Evolutionary conservation across 2,113 vertebrate genomes (phyloP).

Genomic region (Sula dactylatra): DNA sequence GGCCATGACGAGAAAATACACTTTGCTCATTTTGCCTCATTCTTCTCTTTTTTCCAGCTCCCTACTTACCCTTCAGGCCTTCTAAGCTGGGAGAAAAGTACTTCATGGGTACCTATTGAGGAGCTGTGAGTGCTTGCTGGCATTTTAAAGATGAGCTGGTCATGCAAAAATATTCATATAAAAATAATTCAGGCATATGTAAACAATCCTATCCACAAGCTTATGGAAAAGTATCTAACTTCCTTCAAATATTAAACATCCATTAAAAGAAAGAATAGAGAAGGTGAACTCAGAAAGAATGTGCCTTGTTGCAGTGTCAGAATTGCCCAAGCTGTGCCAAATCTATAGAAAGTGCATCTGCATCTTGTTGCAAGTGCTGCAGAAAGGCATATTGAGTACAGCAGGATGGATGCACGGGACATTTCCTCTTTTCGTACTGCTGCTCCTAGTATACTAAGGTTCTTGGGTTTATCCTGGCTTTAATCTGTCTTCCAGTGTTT

Average conservation of each 20-base stretch:
- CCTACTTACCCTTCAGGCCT: not conserved
- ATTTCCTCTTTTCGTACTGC: not conserved
- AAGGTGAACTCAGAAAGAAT: not conserved
- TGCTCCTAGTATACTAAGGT: not conserved
- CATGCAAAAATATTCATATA: not conserved
- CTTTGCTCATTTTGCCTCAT: not conserved
- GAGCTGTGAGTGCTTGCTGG: not conserved
- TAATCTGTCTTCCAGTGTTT: not conserved
- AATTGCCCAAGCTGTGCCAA: fast-evolving
- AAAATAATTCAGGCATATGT: not conserved
- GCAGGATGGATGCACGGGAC: fast-evolving
- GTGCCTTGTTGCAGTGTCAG: not conserved
- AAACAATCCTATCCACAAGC: not conserved
- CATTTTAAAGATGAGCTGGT: not conserved
- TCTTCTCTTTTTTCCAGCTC: not conserved
- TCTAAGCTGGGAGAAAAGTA: not conserved
- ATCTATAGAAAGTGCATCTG: not conserved
- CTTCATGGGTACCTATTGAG: not conserved
- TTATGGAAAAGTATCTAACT: not conserved
- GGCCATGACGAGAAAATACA: not conserved
- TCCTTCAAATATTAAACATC: not conserved
- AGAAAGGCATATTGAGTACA: fast-evolving
- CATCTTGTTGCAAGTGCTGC: fast-evolving
- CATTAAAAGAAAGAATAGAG: not conserved
- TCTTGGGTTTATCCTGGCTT: not conserved